phyloP scores from a whole-genome alignment of 2,888 invertebrate species.

The Choristoneura rosaceana region DNA sequence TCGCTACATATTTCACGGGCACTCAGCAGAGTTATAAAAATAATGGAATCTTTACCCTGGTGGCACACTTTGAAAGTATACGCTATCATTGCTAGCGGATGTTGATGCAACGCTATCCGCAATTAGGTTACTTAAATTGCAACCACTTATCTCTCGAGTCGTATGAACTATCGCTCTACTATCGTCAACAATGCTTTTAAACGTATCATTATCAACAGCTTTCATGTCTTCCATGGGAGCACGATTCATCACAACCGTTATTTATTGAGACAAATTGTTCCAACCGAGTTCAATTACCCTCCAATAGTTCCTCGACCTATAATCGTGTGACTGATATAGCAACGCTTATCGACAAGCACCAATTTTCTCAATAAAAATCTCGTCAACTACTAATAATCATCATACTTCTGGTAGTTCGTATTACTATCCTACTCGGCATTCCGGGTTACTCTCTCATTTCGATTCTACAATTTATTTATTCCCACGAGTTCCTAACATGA shows the following conservation, averaged over 20 bases:
- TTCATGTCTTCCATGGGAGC: conserved; percentile 39
- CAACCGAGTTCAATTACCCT: conserved; percentile 41
- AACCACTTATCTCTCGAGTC: conserved; percentile 69
- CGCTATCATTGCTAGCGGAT: conserved; percentile 68
- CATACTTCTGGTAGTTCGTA: conserved; percentile 9
- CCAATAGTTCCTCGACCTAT: conserved; percentile 31
- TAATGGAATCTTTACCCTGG: conserved; percentile 55
- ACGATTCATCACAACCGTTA: conserved; percentile 42
- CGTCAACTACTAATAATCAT: conserved; percentile 23
- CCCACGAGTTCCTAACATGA: conserved; percentile 24
- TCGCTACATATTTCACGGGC: conserved; percentile 46
- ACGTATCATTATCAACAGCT: conserved; percentile 40
- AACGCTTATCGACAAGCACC: conserved; percentile 36
- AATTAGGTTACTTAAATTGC: conserved; percentile 75
- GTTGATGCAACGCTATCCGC: conserved; percentile 65
- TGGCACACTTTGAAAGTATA: conserved; percentile 63
- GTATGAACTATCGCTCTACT: conserved; percentile 47
- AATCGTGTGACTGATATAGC: conserved; percentile 36
- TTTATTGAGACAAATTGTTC: conserved; percentile 44
- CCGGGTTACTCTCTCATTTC: conserved; percentile 17
- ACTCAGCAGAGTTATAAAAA: conserved; percentile 41
- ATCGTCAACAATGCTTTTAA: conserved; percentile 36
- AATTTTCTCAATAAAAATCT: conserved; percentile 38
- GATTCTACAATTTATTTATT: conserved; percentile 25
- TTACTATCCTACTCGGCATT: not conserved